Conservation (phyloP, 2,797 vertebrate species). For the Sparus aurata region DNA sequence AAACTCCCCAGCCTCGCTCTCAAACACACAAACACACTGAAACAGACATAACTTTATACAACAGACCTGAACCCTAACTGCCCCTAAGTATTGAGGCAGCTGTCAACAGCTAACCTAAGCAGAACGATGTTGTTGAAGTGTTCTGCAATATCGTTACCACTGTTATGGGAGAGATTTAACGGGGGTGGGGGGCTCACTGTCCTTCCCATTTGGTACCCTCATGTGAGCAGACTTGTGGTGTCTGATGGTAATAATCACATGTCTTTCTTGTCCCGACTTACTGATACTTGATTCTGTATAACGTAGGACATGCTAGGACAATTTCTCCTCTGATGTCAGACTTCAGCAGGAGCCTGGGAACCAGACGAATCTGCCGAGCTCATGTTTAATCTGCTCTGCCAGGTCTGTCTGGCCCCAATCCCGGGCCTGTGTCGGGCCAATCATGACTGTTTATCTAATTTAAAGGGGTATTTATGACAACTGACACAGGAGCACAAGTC, state of each 20-base stretch:
- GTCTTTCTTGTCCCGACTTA: background rate
- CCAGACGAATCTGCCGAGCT: no score
- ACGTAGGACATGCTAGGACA: no score
- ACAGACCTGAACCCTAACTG: background rate
- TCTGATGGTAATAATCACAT: background rate
- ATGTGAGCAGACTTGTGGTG: background rate
- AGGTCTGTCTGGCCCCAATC: no score
- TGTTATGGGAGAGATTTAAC: background rate
- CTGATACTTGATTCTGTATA: no score
- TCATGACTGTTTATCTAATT: no score
- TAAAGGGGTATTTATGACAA: no score
- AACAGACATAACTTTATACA: background rate
- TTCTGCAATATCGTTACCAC: background rate
- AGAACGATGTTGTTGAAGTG: background rate
- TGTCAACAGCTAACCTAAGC: background rate
- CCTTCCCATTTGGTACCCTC: background rate
- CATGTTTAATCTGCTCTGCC: no score
- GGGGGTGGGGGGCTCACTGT: background rate
- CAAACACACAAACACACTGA: background rate
- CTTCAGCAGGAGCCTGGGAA: no score
- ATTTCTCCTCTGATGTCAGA: no score
- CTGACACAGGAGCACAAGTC: no score
- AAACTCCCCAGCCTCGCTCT: background rate
- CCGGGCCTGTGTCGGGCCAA: no score
- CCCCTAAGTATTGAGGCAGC: background rate